Evolutionary conservation across 2,888 invertebrate genomes (phyloP), one percentile per base, ranked within the genome.

Genomic region (Chromoteleia sp.): DNA sequence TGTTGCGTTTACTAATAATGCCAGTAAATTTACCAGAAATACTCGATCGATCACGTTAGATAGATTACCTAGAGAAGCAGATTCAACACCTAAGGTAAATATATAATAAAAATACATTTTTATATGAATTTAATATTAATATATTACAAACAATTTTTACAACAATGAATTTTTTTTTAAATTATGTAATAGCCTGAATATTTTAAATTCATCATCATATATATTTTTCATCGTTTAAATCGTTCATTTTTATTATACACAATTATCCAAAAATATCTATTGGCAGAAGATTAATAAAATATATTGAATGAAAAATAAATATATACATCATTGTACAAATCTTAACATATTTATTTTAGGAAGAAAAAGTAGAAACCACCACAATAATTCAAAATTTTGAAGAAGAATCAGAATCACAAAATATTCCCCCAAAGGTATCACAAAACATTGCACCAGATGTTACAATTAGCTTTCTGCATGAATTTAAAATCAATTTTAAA

Each of bases 1-100:
- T 83, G 93, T 94, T 10, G 94, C 93, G 7, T 93, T 96, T 52
- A 93, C 94, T 1, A 95, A 94, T 63, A 95, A 95, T 91, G 94
- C 94, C 4, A 94, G 93, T 54, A 95, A 95, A 81, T 86, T 87
- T n/a, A 33, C 48, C 30, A 88, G 88, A 19, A 86, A 88, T 59
- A 85, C 88, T 6, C 86, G 89, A 45, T 87, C 90, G 0, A 63
- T 82, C 12, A 63, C 77, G 36, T 25, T 77, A 12, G 82, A 83
- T 5, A 86, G 87, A 68, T 70, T 84, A n/a, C 71, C 77, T 8
- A 85, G 89, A 75, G 86, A 85, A 3, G 48, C 50, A 0, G 21
- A 7, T 19, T 8, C 5, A 5, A 59, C 70, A 8, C 30, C 30
- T 14, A 56, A 63, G 83, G 86, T 86, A 59, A 71, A 19, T 59